A percentile compares a stretch with the other conserved stretches of the same genome.
Evolutionary conservation across 1,140 invertebrate species (phyloP).

Genomic region (Orchestia grillus): DNA sequence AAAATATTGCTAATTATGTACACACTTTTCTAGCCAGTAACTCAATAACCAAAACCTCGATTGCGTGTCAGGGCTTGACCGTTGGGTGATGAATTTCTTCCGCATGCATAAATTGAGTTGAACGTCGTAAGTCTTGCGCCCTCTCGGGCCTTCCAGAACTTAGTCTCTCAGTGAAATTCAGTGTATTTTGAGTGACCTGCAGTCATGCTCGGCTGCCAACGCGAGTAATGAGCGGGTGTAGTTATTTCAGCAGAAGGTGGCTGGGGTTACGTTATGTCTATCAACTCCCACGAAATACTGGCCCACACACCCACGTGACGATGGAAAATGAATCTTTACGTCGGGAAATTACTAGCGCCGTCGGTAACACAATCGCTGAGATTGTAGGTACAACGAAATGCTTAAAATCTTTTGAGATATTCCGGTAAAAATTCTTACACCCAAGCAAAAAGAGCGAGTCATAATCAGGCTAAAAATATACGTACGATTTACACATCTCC

Average conservation of each 20-base stretch:
- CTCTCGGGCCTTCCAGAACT: not conserved
- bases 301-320: not conserved
- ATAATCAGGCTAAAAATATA: not conserved
- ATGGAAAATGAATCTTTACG: not conserved
- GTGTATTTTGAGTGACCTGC: not conserved
- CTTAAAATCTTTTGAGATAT: not conserved
- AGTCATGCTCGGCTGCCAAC: not conserved
- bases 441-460: not conserved
- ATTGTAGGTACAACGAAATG: not conserved
- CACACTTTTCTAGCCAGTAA: not conserved
- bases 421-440: not conserved
- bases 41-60: not conserved
- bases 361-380: not conserved
- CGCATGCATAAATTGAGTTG: not conserved
- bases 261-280: not conserved
- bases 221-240: not conserved
- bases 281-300: not conserved
- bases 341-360: not conserved
- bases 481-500: not conserved
- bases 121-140: not conserved
- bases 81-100: not conserved
- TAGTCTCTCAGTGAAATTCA: not conserved
- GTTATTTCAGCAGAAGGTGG: not conserved
- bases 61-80: not conserved
- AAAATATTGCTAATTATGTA: not conserved